Base-by-base conservation (phyloP, 2,113 vertebrate species). In the Corythornis cristatus region DNA sequence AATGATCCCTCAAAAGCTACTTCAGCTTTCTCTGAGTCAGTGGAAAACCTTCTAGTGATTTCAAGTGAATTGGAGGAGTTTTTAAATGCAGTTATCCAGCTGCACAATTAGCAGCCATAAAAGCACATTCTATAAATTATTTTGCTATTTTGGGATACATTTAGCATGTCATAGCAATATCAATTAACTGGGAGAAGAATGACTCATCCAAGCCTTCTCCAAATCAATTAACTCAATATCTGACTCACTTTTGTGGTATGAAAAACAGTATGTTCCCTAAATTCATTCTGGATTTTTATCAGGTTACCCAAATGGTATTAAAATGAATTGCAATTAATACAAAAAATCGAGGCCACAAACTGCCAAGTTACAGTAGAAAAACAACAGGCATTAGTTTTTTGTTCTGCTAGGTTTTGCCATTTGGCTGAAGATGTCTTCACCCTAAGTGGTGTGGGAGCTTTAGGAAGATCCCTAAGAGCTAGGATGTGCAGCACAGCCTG, bases 91-190 rank as follows among this genome's bases (percentile, higher is more conserved):
- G 90, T 95, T 84, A 95, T 91, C 94, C 94, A 96, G 95, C 92
- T 96, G 93, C 89, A 96, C 72, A 95, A 95, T 95, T 95, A 93
- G 87, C 81, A 96, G 93, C 72, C 85, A 90, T 93, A 93, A 96
- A 97, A 94, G 90, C 79, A 95, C 84, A 93, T 97, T 96, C 95
- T 93, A 94, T 96, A 96, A 94, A 95, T 95, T 92, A 89, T 94
- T 96, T 96, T 7, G 29, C 94, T 95, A 96, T 96, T 95, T 94
- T 93, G 86, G 89, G 96, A 96, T 83, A 94, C 85, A 88, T 90
- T 88, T 89, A 95, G 88, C 73, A 96, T 96, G 94, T 93, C 84
- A 92, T 71, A 91, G 86, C 61, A 95, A 88, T 88, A 95, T 90
- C 89, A 94, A 92, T 96, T 96, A 96, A 94, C 70, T 25, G 1